Percentiles rank a stretch among this genome's conserved stretches.
Conservation (phyloP, 2,888 invertebrate genomes). For the Melikaiella ostensackeni region DNA sequence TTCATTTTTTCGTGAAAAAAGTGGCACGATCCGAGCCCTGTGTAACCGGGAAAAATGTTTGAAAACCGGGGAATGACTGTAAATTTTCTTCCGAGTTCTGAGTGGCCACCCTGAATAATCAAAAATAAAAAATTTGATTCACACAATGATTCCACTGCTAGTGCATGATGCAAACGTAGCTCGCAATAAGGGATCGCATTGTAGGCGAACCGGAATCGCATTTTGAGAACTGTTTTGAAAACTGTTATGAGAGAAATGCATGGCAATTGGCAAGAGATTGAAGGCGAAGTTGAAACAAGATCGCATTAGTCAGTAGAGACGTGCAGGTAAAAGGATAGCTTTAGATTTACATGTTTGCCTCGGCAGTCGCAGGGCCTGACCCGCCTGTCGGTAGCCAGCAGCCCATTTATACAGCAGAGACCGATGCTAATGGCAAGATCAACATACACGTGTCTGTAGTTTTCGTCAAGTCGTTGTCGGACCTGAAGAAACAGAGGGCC, state of each 20-base stretch:
- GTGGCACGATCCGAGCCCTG: no score
- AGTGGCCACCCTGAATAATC: not conserved
- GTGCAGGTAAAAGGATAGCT: conserved; percentile 57
- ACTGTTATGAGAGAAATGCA: conserved; percentile 26
- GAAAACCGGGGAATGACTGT: no score
- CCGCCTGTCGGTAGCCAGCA: conserved; percentile 72
- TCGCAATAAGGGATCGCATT: conserved; percentile 7
- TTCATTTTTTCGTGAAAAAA: no score
- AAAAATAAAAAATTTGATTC: not conserved
- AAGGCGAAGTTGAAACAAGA: conserved; percentile 24
- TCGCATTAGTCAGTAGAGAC: conserved; percentile 40
- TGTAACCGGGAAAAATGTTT: no score
- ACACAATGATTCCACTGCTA: conserved; percentile 39
- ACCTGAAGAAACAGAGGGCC: conserved; percentile 94
- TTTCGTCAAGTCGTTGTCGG: conserved; percentile 92
- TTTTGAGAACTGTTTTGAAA: conserved; percentile 12
- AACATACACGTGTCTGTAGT: conserved; percentile 91
- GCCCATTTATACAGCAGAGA: conserved; percentile 82
- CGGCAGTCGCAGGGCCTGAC: conserved; percentile 74
- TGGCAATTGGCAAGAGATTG: conserved; percentile 23
- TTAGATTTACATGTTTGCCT: conserved; percentile 74
- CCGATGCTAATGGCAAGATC: conserved; percentile 90
- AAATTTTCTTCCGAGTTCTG: no score
- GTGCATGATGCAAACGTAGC: conserved; percentile 34
- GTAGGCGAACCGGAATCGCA: conserved; percentile 24